phyloP scores from a whole-genome alignment of 2,797 vertebrate genomes.

The Tangara arthus region DNA sequence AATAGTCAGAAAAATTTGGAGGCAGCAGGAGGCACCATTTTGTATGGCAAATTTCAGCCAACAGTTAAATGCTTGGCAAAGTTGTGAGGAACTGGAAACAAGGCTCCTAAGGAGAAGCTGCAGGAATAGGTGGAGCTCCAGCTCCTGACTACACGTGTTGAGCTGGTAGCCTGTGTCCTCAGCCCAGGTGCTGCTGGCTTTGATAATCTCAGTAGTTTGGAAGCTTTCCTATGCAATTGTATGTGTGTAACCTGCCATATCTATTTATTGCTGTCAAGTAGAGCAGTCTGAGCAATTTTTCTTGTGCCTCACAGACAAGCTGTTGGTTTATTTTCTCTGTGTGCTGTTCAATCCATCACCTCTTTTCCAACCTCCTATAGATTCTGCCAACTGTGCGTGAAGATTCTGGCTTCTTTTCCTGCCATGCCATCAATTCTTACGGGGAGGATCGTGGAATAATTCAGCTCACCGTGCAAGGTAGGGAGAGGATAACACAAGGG shows the following conservation, averaged over 20 bases:
- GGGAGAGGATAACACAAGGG: slow-evolving; percentile 15
- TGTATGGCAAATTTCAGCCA: slow-evolving; percentile 20
- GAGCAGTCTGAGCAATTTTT: neutral
- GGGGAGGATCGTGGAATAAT: slow-evolving; percentile 98
- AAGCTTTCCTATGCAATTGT: neutral
- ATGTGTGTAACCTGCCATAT: neutral
- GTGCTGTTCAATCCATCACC: neutral
- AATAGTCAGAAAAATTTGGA: neutral
- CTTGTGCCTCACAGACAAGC: neutral
- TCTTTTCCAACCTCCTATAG: slow-evolving; percentile 73
- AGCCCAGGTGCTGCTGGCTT: slow-evolving; percentile 7
- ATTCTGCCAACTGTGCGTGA: slow-evolving; percentile 96
- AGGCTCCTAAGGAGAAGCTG: slow-evolving; percentile 21
- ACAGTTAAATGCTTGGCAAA: slow-evolving; percentile 37
- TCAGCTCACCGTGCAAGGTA: slow-evolving; percentile 98
- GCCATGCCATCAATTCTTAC: slow-evolving; percentile 98
- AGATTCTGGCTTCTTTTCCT: slow-evolving; percentile 99
- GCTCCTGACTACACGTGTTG: neutral
- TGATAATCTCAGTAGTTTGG: neutral
- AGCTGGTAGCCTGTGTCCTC: neutral
- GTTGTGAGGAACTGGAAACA: neutral
- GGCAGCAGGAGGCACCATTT: slow-evolving; percentile 14
- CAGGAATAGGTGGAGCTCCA: slow-evolving; percentile 19
- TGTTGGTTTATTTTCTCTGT: neutral
- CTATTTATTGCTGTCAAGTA: slow-evolving; percentile 1